Evolutionary conservation across 2,113 vertebrate genomes (phyloP).

Genomic region (Elanus axillaris): DNA sequence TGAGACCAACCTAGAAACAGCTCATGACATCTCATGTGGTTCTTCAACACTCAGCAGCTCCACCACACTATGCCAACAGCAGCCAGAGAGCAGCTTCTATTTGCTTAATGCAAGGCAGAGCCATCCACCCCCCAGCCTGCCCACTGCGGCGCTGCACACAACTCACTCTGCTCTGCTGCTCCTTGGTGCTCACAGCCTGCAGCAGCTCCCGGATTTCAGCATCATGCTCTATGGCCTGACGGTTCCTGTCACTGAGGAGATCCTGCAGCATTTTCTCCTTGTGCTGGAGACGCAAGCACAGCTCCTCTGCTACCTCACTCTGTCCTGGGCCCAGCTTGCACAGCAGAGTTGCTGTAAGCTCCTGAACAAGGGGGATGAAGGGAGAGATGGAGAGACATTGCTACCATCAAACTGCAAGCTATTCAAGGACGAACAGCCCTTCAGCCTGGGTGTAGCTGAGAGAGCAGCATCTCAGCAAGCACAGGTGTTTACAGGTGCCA

Average conservation of each 20-base stretch:
- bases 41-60: neutral
- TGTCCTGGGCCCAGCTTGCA: slow-evolving; percentile 76
- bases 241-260: slow-evolving; percentile 75
- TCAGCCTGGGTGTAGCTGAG: neutral
- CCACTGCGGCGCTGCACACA: neutral
- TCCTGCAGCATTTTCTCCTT: slow-evolving; percentile 90
- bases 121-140: neutral
- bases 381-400: neutral
- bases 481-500: neutral
- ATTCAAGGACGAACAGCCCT: neutral
- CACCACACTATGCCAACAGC: neutral
- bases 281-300: slow-evolving; percentile 81
- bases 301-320: slow-evolving; percentile 75
- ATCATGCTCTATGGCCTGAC: slow-evolving; percentile 77
- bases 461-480: neutral
- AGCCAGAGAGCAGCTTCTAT: neutral
- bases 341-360: slow-evolving; percentile 80
- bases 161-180: slow-evolving; percentile 82
- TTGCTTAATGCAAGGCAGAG: neutral
- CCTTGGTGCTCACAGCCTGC: slow-evolving; percentile 72
- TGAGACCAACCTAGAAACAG: neutral
- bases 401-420: neutral
- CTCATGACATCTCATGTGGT: neutral
- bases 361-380: slow-evolving; percentile 62
- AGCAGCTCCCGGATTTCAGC: slow-evolving; percentile 83